Evolutionary conservation across 2,888 invertebrate genomes (phyloP).

Genomic region (Sinodicranocentrus sp.): DNA sequence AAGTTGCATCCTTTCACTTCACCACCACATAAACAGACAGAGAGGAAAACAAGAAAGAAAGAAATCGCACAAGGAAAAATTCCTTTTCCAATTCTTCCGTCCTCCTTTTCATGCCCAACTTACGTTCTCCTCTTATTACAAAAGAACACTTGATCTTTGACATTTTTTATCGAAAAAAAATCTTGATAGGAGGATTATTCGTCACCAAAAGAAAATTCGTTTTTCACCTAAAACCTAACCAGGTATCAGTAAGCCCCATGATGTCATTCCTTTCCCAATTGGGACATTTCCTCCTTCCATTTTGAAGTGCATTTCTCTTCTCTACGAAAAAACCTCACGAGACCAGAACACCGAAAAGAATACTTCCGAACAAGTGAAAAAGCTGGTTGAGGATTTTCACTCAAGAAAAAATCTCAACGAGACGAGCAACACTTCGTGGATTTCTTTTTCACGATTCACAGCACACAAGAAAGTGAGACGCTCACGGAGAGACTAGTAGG

Average conservation of each 20-base stretch:
- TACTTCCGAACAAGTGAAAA: no score
- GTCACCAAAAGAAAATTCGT: no score
- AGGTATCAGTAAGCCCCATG: conserved; percentile 35
- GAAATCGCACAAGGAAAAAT: no score
- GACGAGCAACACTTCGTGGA: no score
- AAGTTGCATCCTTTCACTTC: conserved; percentile 6
- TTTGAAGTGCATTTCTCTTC: no score
- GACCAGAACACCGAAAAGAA: no score
- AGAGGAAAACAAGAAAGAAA: not conserved
- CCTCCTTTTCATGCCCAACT: not conserved
- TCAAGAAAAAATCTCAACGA: no score
- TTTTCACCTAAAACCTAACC: not conserved
- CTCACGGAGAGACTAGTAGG: conserved; percentile 18
- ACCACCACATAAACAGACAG: not conserved
- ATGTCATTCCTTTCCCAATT: not conserved
- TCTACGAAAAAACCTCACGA: no score
- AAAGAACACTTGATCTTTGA: conserved; percentile 8
- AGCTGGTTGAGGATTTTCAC: no score
- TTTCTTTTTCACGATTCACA: no score
- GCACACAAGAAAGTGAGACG: conserved; percentile 11
- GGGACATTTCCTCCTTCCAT: no score
- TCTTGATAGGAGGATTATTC: no score
- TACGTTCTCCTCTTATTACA: not conserved
- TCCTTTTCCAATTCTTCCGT: not conserved
- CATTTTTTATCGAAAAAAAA: not conserved